Conservation (phyloP, 35 echinoderm and acorn worm genomes). For the Strongylocentrotus purpuratus region DNA sequence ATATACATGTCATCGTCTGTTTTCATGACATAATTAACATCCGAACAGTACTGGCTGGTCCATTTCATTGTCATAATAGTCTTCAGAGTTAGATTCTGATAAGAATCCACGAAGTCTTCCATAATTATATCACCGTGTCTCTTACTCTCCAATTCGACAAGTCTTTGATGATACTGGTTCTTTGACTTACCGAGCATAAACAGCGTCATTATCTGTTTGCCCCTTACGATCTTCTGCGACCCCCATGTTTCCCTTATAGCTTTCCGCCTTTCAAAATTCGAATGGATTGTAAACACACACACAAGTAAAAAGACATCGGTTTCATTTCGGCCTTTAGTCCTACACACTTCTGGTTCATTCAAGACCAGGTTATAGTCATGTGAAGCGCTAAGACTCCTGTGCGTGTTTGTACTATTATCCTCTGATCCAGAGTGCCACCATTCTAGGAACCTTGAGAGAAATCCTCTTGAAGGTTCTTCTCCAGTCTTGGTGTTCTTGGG, state of each 20-base stretch:
- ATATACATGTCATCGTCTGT: slow-evolving; percentile 69
- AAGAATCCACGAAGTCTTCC: slow-evolving; percentile 58
- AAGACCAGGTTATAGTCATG: slow-evolving; percentile 67
- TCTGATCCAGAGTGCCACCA: neutral
- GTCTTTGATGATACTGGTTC: slow-evolving; percentile 17
- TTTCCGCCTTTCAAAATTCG: slow-evolving; percentile 66
- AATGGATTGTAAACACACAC: slow-evolving; percentile 50
- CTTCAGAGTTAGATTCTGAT: slow-evolving; percentile 63
- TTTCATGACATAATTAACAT: slow-evolving; percentile 66
- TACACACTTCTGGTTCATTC: slow-evolving; percentile 61
- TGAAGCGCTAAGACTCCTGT: slow-evolving; percentile 30
- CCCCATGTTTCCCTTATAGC: slow-evolving; percentile 74
- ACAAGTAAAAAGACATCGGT: slow-evolving; percentile 56
- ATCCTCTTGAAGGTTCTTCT: neutral
- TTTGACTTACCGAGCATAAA: slow-evolving; percentile 64
- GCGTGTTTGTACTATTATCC: neutral
- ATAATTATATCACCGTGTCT: slow-evolving; percentile 49
- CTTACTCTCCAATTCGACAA: slow-evolving; percentile 8
- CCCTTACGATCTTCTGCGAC: neutral
- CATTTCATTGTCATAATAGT: slow-evolving; percentile 74
- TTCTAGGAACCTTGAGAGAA: neutral
- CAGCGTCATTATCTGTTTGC: slow-evolving; percentile 45
- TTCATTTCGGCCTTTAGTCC: neutral
- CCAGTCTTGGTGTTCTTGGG: neutral
- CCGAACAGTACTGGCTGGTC: slow-evolving; percentile 52